Percentiles rank a stretch among this genome's conserved stretches.
Evolutionary conservation across 2,797 vertebrate genomes (phyloP).

Genomic region (Rhodeus uyekii): DNA sequence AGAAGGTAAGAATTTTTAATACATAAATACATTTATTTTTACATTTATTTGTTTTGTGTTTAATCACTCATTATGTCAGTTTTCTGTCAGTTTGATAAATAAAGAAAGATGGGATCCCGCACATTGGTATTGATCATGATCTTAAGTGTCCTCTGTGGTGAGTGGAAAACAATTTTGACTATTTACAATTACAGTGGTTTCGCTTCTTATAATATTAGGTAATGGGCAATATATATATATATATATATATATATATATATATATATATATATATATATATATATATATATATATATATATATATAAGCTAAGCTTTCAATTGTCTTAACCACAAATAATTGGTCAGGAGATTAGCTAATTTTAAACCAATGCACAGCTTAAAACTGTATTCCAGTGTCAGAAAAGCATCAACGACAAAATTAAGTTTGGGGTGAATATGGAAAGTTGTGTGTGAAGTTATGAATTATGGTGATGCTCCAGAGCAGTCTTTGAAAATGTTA

Average conservation of each 20-base stretch:
- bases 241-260: background rate
- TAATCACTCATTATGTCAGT: background rate
- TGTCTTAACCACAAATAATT: background rate
- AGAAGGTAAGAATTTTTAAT: constrained; percentile 29
- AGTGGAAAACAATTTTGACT: constrained; percentile 20
- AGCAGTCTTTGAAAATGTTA: background rate
- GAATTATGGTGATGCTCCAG: background rate
- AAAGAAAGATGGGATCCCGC: constrained; percentile 45
- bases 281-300: background rate
- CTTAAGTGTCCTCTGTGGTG: constrained; percentile 51
- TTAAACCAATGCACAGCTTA: background rate
- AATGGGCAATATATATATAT: background rate
- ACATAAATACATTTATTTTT: background rate
- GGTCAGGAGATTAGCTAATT: background rate
- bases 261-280: background rate
- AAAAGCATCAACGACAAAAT: background rate
- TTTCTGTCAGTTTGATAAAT: constrained; percentile 19
- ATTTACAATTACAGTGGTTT: background rate
- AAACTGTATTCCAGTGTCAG: background rate
- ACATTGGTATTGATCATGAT: constrained; percentile 38
- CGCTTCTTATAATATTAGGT: background rate
- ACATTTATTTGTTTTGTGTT: background rate
- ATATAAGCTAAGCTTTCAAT: background rate
- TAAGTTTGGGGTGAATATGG: background rate
- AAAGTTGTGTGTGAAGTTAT: background rate